Percentiles rank a stretch among this genome's conserved stretches.
phyloP scores from a whole-genome alignment of 1,140 invertebrate species.

The Idris sp. region DNA sequence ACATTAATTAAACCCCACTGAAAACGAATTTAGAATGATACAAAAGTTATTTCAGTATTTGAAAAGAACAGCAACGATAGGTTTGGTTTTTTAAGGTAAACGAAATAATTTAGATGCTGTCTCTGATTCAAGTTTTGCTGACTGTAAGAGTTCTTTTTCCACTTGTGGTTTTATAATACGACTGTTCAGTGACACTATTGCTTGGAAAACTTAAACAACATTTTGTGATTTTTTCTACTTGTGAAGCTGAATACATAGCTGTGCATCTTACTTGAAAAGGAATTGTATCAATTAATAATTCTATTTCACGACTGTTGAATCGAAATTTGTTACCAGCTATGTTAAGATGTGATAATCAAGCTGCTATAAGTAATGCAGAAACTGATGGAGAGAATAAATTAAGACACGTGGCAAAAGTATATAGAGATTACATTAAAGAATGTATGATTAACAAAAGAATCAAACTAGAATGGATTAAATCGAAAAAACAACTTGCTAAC shows the following conservation, averaged over 20 bases:
- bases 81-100: constrained; percentile 8
- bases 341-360: constrained; percentile 20
- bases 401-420: too few species aligned
- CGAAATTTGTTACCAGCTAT: constrained; percentile 8
- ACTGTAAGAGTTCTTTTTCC: constrained; percentile 15
- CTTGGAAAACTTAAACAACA: constrained; percentile 33
- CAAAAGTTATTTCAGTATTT: constrained; percentile 32
- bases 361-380: constrained; percentile 2
- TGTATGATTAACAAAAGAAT: not conserved
- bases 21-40: constrained; percentile 31
- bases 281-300: constrained; percentile 10
- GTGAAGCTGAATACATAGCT: constrained; percentile 24
- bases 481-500: too few species aligned
- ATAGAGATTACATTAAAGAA: constrained; percentile 2
- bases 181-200: constrained; percentile 28
- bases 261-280: constrained; percentile 37
- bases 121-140: constrained; percentile 41
- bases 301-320: constrained; percentile 8
- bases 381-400: not conserved
- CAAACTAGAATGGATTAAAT: too few species aligned
- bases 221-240: constrained; percentile 1
- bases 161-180: constrained; percentile 32
- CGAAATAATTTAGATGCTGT: constrained; percentile 1
- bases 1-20: constrained; percentile 29
- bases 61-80: constrained; percentile 12